Evolutionary conservation across 2,113 vertebrate species (phyloP).

Genomic region (Asarcornis scutulata): DNA sequence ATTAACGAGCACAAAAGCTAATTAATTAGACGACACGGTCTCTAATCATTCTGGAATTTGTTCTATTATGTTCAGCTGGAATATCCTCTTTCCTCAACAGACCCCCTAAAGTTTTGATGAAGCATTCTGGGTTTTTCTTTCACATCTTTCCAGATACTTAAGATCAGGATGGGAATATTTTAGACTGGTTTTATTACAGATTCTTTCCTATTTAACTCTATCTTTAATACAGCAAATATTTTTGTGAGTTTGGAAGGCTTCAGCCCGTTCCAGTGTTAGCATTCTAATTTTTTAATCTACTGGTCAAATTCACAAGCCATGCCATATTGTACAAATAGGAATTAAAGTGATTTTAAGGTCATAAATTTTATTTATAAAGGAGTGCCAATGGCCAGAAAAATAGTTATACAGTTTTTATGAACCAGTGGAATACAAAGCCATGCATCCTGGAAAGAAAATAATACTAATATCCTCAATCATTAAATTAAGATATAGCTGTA

Average conservation of each 20-base stretch:
- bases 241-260: not conserved
- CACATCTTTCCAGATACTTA: not conserved
- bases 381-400: not conserved
- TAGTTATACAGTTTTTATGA: not conserved
- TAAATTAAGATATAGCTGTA: not conserved
- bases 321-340: not conserved
- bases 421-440: not conserved
- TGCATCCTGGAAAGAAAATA: not conserved
- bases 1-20: constrained; percentile 60
- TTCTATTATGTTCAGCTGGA: constrained; percentile 56
- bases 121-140: not conserved
- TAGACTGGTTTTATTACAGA: not conserved
- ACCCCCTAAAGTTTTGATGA: constrained; percentile 43
- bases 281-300: not conserved
- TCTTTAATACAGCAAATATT: not conserved
- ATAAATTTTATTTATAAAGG: not conserved
- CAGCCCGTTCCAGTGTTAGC: not conserved
- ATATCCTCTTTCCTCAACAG: constrained; percentile 48
- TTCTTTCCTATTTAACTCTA: not conserved
- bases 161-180: not conserved
- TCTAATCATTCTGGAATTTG: constrained; percentile 61
- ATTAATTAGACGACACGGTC: constrained; percentile 58
- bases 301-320: not conserved
- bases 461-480: not conserved
- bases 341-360: not conserved